Conservation (phyloP, 2,113 vertebrate species). For the Rhodinocichla rosea region DNA sequence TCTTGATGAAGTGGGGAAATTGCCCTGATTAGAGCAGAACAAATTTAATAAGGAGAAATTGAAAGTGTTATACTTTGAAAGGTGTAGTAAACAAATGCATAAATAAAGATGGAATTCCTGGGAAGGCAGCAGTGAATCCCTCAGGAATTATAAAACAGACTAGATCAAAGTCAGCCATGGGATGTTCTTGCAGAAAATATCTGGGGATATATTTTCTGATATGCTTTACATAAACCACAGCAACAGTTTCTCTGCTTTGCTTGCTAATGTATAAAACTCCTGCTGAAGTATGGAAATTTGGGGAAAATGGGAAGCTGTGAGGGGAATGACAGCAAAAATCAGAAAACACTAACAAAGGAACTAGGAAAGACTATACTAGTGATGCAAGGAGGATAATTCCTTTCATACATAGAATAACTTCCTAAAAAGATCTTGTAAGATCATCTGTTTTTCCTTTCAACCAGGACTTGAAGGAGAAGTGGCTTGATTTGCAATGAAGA, state of each 20-base stretch:
- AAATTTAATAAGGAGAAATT: not conserved
- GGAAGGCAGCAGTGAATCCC: not conserved
- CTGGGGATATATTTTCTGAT: not conserved
- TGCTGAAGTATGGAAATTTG: not conserved
- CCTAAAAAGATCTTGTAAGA: not conserved
- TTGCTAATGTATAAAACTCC: not conserved
- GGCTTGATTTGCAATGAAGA: not conserved
- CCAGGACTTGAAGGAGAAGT: not conserved
- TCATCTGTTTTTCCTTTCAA: not conserved
- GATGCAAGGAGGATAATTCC: not conserved
- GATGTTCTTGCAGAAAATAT: not conserved
- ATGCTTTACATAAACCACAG: not conserved
- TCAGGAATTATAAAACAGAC: not conserved
- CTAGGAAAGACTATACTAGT: not conserved
- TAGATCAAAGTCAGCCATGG: not conserved
- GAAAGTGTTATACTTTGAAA: not conserved
- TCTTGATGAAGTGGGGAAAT: conserved; percentile 22
- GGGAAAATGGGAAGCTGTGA: not conserved
- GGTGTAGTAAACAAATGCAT: not conserved
- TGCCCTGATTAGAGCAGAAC: conserved; percentile 14
- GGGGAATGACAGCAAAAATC: not conserved
- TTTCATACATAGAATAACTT: not conserved
- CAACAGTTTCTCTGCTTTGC: not conserved
- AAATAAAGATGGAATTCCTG: not conserved
- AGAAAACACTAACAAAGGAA: not conserved